Evolutionary conservation across 2,113 vertebrate genomes (phyloP), one percentile per base, ranked within the genome.

Genomic region (Phycodurus eques): DNA sequence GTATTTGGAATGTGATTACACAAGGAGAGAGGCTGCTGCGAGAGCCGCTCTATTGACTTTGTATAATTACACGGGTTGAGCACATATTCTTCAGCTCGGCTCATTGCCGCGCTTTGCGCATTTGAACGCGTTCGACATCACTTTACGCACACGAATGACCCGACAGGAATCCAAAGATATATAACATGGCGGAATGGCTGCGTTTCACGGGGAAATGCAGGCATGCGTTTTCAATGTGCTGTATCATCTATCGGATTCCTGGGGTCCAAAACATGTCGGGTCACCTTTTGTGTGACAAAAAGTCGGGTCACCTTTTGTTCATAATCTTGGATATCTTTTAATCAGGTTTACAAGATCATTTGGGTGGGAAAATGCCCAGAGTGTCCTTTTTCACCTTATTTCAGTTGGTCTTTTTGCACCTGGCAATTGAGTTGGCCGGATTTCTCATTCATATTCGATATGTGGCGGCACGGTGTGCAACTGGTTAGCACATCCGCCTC

Each of bases 31-130:
- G 60, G 60, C 43, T 66, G 42, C 20, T 22, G 8, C 1, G 54
- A 22, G 9, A 60, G 59, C 5, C 31, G 17, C 27, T 35, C 1
- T 33, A 35, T 60, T 15, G 27, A 33, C 31, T 60, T 60, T 60
- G 31, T 60, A 17, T 57, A 57, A 57, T 20, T 27, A 31, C 56
- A 4, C 4, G 27, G 14, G 56, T 31, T 59, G 13, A 22, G 39
- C 62, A 46, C 62, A 65, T 65, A 14, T 65, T 65, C 39, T 44
- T 46, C 62, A 43, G 61, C 61, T 63, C 35, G 5, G 39, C 11
- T 63, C 35, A 63, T 42, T 42, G 20, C 61, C 15, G 61, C 4
- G 42, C n/a, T 31, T 27, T n/a, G 0, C 44, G 19, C 22, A 47
- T 66, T 39, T 39, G 35, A 27, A 46, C 44, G 17, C 64, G 1